A percentile compares a stretch with the other conserved stretches of the same genome.
phyloP scores from a whole-genome alignment of 2,888 invertebrate genomes.

The Meganola albula region DNA sequence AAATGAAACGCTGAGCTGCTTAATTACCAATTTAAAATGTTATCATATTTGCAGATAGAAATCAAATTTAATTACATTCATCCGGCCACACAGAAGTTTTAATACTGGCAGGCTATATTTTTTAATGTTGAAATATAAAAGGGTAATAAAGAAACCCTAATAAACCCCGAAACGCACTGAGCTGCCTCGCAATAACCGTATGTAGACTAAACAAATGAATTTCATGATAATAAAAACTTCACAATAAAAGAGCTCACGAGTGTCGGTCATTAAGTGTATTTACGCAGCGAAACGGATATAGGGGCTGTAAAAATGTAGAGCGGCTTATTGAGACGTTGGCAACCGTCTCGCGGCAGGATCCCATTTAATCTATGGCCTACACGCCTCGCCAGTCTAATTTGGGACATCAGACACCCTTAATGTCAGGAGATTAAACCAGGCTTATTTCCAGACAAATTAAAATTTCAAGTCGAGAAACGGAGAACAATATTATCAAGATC shows the following conservation, averaged over 20 bases:
- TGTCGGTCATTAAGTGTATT: conserved; percentile 76
- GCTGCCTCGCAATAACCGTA: conserved; percentile 67
- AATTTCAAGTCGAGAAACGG: conserved; percentile 47
- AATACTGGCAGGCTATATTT: conserved; percentile 48
- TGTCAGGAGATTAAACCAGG: conserved; percentile 45
- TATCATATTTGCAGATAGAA: conserved; percentile 62
- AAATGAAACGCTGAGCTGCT: conserved; percentile 42
- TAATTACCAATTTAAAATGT: conserved; percentile 42
- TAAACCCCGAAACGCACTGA: conserved; percentile 69
- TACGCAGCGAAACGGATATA: conserved; percentile 74
- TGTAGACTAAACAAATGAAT: conserved; percentile 76
- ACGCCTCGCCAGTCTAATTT: conserved; percentile 51
- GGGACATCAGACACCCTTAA: conserved; percentile 35
- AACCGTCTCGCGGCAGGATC: conserved; percentile 49
- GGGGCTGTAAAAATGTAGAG: conserved; percentile 69
- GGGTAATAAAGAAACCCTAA: conserved; percentile 70
- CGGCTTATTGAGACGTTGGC: conserved; percentile 74
- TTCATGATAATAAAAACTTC: conserved; percentile 75
- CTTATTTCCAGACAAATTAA: conserved; percentile 55
- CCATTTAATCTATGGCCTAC: conserved; percentile 56
- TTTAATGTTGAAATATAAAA: conserved; percentile 55
- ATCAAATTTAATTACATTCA: conserved; percentile 65
- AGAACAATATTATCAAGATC: conserved; percentile 58
- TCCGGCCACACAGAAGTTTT: conserved; percentile 46
- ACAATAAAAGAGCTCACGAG: conserved; percentile 75